A percentile compares a stretch with the other conserved stretches of the same genome.
Conservation (phyloP, 2,113 vertebrate species). For the Nyctibius bracteatus region DNA sequence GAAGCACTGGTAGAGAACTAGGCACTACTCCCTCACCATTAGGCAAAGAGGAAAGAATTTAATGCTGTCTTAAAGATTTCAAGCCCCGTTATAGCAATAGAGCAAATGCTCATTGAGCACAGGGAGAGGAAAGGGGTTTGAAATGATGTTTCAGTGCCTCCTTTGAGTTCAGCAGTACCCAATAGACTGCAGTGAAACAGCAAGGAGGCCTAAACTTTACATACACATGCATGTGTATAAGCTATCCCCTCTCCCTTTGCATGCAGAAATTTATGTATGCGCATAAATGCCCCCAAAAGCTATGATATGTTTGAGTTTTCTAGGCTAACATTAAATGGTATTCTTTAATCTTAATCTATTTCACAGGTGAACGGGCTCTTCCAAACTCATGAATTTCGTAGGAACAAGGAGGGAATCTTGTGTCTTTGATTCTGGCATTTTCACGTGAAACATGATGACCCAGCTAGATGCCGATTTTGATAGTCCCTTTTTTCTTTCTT, state of each 20-base stretch:
- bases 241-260: not conserved
- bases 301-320: not conserved
- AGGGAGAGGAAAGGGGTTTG: not conserved
- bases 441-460: not conserved
- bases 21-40: not conserved
- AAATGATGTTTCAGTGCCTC: not conserved
- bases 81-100: not conserved
- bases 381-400: not conserved
- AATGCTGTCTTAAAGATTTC: not conserved
- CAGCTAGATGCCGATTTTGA: not conserved
- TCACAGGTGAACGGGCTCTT: not conserved
- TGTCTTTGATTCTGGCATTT: not conserved
- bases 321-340: not conserved
- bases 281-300: not conserved
- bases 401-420: not conserved
- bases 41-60: not conserved
- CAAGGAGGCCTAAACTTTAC: not conserved
- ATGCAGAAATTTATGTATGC: not conserved
- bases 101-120: not conserved
- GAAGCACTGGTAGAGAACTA: not conserved
- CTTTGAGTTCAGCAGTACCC: not conserved
- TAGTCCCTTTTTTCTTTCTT: not conserved
- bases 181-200: not conserved
- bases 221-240: not conserved
- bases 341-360: not conserved